Conservation (phyloP, 1,140 invertebrate genomes). For the Ceratitis capitata region DNA sequence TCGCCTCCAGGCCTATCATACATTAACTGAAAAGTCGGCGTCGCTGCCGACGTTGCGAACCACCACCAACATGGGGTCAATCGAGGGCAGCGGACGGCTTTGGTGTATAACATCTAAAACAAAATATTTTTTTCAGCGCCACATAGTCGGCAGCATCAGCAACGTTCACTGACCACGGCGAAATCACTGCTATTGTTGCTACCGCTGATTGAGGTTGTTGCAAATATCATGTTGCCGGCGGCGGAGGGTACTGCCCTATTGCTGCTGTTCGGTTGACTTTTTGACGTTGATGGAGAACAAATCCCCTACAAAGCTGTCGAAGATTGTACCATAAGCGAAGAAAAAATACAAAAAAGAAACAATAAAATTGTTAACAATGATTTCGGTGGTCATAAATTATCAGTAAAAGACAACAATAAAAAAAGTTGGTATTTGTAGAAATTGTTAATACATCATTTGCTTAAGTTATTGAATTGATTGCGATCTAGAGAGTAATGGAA, state of each 20-base stretch:
- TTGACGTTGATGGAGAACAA: conserved; percentile 35
- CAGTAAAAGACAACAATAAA: neutral
- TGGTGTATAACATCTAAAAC: neutral
- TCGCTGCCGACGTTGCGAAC: neutral
- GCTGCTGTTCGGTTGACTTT: neutral
- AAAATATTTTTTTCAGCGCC: neutral
- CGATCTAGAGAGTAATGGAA: neutral
- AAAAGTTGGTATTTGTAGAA: conserved; percentile 3
- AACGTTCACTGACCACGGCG: neutral
- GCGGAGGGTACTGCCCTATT: neutral
- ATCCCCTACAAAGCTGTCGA: neutral
- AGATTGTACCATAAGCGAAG: neutral
- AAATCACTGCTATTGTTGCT: conserved; percentile 16
- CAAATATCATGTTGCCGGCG: neutral
- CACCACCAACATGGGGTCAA: neutral
- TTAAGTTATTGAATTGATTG: conserved; percentile 31
- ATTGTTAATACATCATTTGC: conserved; percentile 31
- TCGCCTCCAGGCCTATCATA: too few species aligned
- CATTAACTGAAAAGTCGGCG: neutral
- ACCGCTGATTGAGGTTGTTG: neutral
- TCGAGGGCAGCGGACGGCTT: neutral
- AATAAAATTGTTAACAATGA: neutral
- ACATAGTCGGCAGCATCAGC: neutral
- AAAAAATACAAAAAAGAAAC: neutral
- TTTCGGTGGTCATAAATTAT: conserved; percentile 6